A percentile compares a stretch with the other conserved stretches of the same genome.
Conservation (phyloP, 1,140 invertebrate genomes). For the Lepidurus packardi region DNA sequence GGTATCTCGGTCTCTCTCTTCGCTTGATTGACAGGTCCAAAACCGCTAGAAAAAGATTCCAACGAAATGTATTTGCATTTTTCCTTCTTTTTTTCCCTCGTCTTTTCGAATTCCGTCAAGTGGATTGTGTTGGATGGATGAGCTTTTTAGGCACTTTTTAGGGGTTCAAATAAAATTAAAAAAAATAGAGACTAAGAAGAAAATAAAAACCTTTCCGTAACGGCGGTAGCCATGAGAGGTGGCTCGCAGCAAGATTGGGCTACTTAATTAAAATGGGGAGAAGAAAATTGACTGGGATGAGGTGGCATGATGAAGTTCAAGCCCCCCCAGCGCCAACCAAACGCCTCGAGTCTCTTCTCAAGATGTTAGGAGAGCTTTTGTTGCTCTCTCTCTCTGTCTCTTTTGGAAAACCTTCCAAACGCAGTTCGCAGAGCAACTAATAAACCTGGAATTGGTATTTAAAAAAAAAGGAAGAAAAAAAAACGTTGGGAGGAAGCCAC, state of each 20-base stretch:
- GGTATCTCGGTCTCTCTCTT: neutral
- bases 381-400: neutral
- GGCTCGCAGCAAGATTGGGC: constrained; percentile 11
- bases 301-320: constrained; percentile 21
- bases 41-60: neutral
- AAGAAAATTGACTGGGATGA: constrained; percentile 19
- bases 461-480: neutral
- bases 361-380: neutral
- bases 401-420: neutral
- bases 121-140: neutral
- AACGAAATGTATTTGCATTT: neutral
- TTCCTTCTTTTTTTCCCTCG: neutral
- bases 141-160: neutral
- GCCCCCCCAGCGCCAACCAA: constrained; percentile 16
- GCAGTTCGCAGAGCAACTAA: neutral
- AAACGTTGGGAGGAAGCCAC: neutral
- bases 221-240: constrained; percentile 10
- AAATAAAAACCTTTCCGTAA: neutral
- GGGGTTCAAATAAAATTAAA: too few relatives aligned
- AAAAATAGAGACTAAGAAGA: too few relatives aligned
- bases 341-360: neutral
- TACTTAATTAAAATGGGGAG: constrained; percentile 20
- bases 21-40: neutral
- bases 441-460: neutral
- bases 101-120: too few relatives aligned